Evolutionary conservation across 2,797 vertebrate genomes (phyloP), one percentile per base, ranked within the genome.

Genomic region (Telmatherina bonti): DNA sequence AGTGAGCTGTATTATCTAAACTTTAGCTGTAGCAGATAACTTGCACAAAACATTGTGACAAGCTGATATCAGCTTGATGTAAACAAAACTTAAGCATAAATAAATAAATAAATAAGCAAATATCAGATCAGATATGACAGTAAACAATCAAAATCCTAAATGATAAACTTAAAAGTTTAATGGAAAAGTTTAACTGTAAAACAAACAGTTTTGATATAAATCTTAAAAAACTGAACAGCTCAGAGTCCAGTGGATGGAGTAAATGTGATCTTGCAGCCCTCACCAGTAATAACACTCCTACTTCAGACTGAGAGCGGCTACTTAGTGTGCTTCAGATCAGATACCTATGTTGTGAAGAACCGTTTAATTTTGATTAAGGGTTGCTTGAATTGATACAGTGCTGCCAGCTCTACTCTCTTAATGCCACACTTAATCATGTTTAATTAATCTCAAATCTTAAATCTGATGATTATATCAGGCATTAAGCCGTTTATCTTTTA

Each of bases 401-500:
- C 62, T 69, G 49, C 15, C 22, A n/a, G 4, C 35, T 62, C 26
- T 51, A 13, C 16, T 38, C 20, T 76, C 20, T 51, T 62, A 72
- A 69, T 55, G 49, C 64, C 26, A 66, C n/a, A 70, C 1, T 13
- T 60, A 65, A 76, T 68, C 29, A 70, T 29, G 27, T 66, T 54
- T 67, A 62, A 72, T 72, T 55, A 18, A 52, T 49, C 53, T 8
- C 24, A 65, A 6, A 58, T 51, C 13, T 43, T 38, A 45, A 65
- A 45, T 62, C 5, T 20, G 12, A 38, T 62, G 27, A 65, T 72
- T 52, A 47, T 26, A 15, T 53, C 6, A 49, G 43, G 52, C n/a
- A 55, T 41, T 20, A 26, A 62, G 49, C 20, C 8, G 22, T 13
- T 31, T 26, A 69, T 29, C 11, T 13, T 57, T 26, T 57, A 41